Evolutionary conservation across 2,797 vertebrate genomes (phyloP).

Genomic region (Rhodeus uyekii): DNA sequence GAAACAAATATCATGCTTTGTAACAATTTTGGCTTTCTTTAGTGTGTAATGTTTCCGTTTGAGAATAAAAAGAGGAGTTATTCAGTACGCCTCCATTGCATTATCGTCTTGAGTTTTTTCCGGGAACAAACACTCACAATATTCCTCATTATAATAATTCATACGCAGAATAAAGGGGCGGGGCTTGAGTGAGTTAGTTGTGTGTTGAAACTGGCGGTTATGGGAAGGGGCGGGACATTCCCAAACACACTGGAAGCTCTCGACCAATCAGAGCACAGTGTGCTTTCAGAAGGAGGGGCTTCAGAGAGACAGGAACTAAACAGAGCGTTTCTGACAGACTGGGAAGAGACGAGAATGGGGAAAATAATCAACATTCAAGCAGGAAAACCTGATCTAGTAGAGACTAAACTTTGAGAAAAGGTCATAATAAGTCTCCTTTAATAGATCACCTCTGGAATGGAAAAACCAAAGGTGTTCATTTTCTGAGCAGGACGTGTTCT

Average conservation of each 20-base stretch:
- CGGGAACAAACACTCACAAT: background rate
- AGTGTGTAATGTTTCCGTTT: background rate
- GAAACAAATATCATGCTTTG: background rate
- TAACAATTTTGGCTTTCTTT: background rate
- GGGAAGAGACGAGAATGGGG: background rate
- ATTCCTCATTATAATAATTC: background rate
- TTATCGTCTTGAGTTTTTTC: background rate
- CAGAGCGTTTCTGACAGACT: background rate
- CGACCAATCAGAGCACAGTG: background rate
- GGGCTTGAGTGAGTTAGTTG: background rate
- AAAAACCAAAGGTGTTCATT: background rate
- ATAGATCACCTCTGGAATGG: background rate
- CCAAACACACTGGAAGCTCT: accelerated
- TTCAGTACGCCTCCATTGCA: background rate
- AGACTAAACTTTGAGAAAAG: background rate
- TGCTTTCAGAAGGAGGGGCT: background rate
- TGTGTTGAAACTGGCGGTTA: background rate
- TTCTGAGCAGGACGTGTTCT: background rate
- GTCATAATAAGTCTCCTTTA: background rate
- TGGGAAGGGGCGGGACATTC: background rate
- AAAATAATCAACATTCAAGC: background rate
- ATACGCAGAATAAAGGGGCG: background rate
- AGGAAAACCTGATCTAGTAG: background rate
- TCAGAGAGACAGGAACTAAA: background rate
- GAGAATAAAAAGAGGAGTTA: background rate